Conservation (phyloP, 2,888 invertebrate genomes). For the Craniophora ligustri region DNA sequence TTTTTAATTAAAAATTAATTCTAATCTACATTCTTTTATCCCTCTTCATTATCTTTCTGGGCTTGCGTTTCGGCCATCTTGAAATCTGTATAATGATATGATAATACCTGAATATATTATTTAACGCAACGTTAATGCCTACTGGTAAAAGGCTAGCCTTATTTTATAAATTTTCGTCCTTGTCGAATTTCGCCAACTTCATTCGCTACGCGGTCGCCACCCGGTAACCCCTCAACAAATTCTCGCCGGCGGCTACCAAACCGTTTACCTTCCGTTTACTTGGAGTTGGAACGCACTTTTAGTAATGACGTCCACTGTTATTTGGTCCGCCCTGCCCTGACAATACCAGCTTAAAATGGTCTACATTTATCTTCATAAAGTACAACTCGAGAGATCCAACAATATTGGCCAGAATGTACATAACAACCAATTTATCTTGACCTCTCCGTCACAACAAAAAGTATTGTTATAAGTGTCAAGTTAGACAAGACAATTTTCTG, state of each 20-base stretch:
- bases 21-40: too few species aligned
- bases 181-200: slow-evolving; percentile 22
- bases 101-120: too few species aligned
- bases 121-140: too few species aligned
- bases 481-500: background rate
- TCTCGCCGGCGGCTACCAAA: slow-evolving; percentile 31
- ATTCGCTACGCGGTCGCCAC: background rate
- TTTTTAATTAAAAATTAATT: too few species aligned
- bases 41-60: too few species aligned
- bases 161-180: background rate
- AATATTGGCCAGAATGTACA: background rate
- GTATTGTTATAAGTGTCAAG: background rate
- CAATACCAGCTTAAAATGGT: background rate
- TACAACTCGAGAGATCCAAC: background rate
- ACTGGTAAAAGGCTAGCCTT: too few species aligned
- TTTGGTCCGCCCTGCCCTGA: slow-evolving; percentile 18
- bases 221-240: slow-evolving; percentile 16
- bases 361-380: background rate
- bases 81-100: too few species aligned
- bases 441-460: background rate
- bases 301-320: slow-evolving; percentile 28
- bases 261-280: slow-evolving; percentile 44
- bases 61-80: too few species aligned
- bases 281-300: slow-evolving; percentile 37
- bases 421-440: background rate